Base-by-base conservation (phyloP, 2,113 vertebrate genomes). In the Bagarius yarrelli region DNA sequence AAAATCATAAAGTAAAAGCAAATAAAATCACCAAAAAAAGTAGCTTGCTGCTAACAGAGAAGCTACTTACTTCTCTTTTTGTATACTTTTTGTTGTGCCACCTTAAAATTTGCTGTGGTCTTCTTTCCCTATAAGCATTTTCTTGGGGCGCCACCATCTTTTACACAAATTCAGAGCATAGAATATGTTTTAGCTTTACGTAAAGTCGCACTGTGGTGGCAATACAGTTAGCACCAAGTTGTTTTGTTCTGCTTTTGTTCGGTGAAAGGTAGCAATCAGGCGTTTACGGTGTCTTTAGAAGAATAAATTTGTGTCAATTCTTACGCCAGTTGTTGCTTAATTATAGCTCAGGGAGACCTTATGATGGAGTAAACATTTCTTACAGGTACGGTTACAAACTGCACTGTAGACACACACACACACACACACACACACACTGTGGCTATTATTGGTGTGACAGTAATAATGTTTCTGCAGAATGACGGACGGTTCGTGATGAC, bases 401-500 rank as follows among this genome's bases (percentile, higher is more conserved):
- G 44, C 44, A 60, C n/a, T 60, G 67, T 9, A 36, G 8, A 77
- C n/a, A 56, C 50, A 56, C 27, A 36, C 36, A 64, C 70, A 76
- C 63, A 44, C 61, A 55, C 66, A 21, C 67, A 72, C 61, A 19
- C 56, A 15, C 21, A 16, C 47, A 73, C 77, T 78, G 80, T 67
- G 56, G 81, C 64, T 76, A 78, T 85, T 89, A 89, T 85, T 91
- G 89, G 92, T 85, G 84, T 90, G 84, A 85, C 84, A 86, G 88
- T 91, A 90, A 91, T 89, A 88, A 88, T 73, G 90, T 89, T 87
- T 81, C 83, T 88, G 89, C 61, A 85, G 88, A 81, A 85, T 89
- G 91, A 92, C 86, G 89, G 92, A 91, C 87, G 88, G 88, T 88
- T 88, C 85, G 76, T 27, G 84, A 87, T 93, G 91, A 91, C 90